Conservation (phyloP, 2,113 vertebrate species). For the Gymnorhina tibicen region DNA sequence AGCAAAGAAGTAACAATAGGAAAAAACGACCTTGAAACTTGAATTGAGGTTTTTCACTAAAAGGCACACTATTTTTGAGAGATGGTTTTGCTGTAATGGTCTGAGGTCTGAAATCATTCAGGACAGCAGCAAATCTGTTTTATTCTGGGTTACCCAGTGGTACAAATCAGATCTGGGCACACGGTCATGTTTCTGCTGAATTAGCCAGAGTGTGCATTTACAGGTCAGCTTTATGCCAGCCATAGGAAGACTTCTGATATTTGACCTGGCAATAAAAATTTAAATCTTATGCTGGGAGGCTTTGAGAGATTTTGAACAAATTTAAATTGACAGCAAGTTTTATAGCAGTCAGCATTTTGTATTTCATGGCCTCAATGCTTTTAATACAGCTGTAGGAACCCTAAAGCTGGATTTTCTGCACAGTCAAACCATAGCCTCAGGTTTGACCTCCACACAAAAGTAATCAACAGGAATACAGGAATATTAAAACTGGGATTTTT, state of each 20-base stretch:
- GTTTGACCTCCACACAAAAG: neutral
- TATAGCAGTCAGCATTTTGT: slow-evolving; percentile 18
- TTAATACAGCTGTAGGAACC: neutral
- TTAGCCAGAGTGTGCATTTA: neutral
- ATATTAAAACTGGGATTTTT: neutral
- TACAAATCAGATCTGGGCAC: neutral
- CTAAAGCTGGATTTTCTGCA: slow-evolving; percentile 15
- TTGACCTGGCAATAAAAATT: slow-evolving; percentile 41
- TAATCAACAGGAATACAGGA: neutral
- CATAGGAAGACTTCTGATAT: neutral
- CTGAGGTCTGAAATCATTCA: neutral
- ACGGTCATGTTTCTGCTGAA: neutral
- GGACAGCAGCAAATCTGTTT: neutral
- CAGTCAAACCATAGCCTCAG: neutral
- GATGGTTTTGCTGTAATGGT: neutral
- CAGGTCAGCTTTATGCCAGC: slow-evolving; percentile 6
- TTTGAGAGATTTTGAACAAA: slow-evolving; percentile 36
- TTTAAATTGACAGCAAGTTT: slow-evolving; percentile 51
- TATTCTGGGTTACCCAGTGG: neutral
- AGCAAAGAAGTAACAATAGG: neutral
- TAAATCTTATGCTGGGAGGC: neutral
- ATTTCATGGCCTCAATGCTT: neutral
- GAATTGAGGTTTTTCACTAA: neutral
- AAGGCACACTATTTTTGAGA: neutral
- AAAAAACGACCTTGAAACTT: neutral